Conservation (phyloP, 2,113 vertebrate species). For the Orthonyx spaldingii region DNA sequence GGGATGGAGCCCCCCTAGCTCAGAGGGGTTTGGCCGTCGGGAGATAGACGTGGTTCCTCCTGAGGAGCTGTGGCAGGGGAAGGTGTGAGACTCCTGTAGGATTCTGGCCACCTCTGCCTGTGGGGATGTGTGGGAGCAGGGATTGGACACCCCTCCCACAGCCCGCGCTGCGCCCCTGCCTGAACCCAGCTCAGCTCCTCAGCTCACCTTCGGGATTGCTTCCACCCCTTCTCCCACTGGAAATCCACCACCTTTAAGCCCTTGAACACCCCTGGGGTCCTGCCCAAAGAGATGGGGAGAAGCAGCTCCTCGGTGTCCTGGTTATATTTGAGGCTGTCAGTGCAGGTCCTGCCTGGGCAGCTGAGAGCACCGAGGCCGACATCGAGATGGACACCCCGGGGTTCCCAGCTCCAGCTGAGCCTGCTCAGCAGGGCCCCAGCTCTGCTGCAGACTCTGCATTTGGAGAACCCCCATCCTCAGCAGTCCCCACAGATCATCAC, state of each 20-base stretch:
- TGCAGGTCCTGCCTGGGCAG: background rate
- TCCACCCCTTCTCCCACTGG: background rate
- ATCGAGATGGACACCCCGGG: fast-evolving
- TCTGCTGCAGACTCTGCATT: background rate
- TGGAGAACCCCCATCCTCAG: background rate
- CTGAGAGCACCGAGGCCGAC: fast-evolving
- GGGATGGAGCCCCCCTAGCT: background rate
- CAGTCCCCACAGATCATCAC: fast-evolving
- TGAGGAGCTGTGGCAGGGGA: background rate
- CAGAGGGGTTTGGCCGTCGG: background rate
- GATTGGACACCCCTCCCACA: background rate
- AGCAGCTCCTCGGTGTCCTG: background rate
- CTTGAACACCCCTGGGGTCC: fast-evolving
- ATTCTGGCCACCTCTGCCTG: fast-evolving
- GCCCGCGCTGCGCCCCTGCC: background rate
- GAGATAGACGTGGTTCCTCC: background rate
- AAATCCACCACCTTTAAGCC: background rate
- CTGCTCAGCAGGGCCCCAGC: background rate
- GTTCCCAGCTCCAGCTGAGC: background rate
- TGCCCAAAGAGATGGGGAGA: background rate
- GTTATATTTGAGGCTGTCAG: background rate
- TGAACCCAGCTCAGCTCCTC: background rate
- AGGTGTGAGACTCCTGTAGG: background rate
- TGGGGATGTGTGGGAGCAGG: background rate
- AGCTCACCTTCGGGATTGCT: background rate